phyloP scores from a whole-genome alignment of 2,797 vertebrate genomes.

The Carduelis carduelis region DNA sequence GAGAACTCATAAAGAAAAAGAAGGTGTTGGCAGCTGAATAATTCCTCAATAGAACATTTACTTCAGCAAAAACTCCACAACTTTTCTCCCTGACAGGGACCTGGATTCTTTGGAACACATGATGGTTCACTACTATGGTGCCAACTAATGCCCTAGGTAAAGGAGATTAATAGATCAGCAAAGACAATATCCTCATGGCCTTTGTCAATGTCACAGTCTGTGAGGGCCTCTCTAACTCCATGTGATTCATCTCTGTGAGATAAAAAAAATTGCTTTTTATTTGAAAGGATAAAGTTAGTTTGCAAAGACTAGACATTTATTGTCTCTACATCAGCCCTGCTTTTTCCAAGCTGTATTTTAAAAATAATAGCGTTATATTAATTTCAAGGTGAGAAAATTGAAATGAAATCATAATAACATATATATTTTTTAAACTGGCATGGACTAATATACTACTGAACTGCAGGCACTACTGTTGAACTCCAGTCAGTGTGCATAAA shows the following conservation, averaged over 20 bases:
- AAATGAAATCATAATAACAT: not conserved
- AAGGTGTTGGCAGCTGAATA: not conserved
- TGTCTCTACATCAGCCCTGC: not conserved
- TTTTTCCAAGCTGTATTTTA: not conserved
- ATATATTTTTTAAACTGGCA: fast-evolving
- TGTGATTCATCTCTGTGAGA: not conserved
- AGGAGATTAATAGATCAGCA: not conserved
- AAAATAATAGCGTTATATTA: not conserved
- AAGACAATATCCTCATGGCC: not conserved
- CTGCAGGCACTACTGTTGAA: not conserved
- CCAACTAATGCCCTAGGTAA: not conserved
- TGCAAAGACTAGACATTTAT: not conserved
- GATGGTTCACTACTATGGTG: not conserved
- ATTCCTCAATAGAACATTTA: not conserved
- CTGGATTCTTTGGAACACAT: not conserved
- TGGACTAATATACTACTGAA: not conserved
- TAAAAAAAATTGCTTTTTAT: not conserved
- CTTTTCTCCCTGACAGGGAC: not conserved
- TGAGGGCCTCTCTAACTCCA: not conserved
- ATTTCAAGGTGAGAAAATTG: not conserved
- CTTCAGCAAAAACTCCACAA: not conserved
- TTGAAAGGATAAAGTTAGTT: not conserved
- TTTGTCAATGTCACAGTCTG: not conserved
- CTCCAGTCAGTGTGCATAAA: not conserved
- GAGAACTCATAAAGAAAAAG: not conserved